Conservation (phyloP, 2,888 invertebrate genomes). For the Plutella xylostella region DNA sequence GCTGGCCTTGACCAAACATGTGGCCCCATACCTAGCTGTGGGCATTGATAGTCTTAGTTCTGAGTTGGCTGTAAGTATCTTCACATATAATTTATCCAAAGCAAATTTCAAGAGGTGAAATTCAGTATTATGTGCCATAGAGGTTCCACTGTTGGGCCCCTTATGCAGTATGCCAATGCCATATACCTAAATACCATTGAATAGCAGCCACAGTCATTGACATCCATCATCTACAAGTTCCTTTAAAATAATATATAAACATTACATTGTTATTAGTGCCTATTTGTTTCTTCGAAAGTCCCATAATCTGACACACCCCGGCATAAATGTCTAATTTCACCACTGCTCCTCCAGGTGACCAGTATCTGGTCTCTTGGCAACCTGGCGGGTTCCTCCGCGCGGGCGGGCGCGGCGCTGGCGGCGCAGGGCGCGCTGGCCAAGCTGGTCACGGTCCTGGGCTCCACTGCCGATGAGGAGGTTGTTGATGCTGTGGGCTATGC, state of each 20-base stretch:
- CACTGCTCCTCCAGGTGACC: slow-evolving; percentile 29
- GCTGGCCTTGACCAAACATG: slow-evolving; percentile 44
- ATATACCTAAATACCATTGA: no score
- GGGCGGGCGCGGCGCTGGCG: slow-evolving; percentile 26
- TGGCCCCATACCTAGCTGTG: slow-evolving; percentile 57
- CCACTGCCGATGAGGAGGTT: slow-evolving; percentile 22
- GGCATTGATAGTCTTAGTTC: slow-evolving; percentile 34
- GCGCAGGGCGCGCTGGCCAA: slow-evolving; percentile 37
- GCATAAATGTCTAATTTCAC: neutral
- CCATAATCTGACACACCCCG: no score
- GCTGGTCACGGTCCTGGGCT: slow-evolving; percentile 24
- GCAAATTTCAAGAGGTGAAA: no score
- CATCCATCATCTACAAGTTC: neutral
- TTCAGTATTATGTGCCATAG: no score
- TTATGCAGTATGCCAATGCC: no score
- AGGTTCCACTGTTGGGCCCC: no score
- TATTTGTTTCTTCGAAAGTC: no score
- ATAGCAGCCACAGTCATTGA: neutral
- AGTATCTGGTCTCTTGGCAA: slow-evolving; percentile 55
- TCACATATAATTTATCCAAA: neutral
- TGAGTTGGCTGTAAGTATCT: slow-evolving; percentile 18
- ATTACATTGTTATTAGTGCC: neutral
- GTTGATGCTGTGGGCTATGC: slow-evolving; percentile 39
- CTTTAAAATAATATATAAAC: no score
- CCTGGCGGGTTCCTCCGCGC: slow-evolving; percentile 32